Conservation (phyloP, 2,888 invertebrate genomes). For the Epirrhoe tristata region DNA sequence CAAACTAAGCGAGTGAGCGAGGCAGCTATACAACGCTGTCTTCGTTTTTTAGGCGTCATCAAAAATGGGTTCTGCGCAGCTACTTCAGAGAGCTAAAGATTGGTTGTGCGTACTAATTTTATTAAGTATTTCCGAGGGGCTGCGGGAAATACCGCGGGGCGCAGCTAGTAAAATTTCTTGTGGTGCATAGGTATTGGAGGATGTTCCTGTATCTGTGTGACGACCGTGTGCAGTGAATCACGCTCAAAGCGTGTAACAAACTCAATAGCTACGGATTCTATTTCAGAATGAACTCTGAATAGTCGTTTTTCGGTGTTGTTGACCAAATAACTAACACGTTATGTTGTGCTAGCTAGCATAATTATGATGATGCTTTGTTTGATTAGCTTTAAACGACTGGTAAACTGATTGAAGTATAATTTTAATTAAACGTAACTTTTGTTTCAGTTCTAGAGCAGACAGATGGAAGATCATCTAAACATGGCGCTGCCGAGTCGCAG, state of each 20-base stretch:
- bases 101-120: too few species aligned
- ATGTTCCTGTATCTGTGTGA: constrained; percentile 4
- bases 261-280: constrained; percentile 24
- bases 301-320: constrained; percentile 29
- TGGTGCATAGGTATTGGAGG: constrained; percentile 6
- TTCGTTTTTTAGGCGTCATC: too few species aligned
- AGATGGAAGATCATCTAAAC: constrained; percentile 66
- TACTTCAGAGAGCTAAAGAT: too few species aligned
- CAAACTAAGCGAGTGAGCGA: too few species aligned
- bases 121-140: too few species aligned
- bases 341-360: constrained; percentile 6
- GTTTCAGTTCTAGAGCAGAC: constrained; percentile 79
- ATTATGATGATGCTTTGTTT: constrained; percentile 9
- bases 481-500: constrained; percentile 66
- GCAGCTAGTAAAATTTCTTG: not conserved
- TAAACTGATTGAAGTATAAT: not conserved
- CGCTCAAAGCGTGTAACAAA: constrained; percentile 21
- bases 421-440: constrained; percentile 44
- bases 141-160: too few species aligned
- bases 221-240: constrained; percentile 24
- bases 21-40: too few species aligned
- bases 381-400: not conserved
- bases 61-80: too few species aligned
- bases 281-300: constrained; percentile 24
- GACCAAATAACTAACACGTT: constrained; percentile 29